Conservation (phyloP, 1,140 invertebrate genomes). For the Drosophila takahashii region DNA sequence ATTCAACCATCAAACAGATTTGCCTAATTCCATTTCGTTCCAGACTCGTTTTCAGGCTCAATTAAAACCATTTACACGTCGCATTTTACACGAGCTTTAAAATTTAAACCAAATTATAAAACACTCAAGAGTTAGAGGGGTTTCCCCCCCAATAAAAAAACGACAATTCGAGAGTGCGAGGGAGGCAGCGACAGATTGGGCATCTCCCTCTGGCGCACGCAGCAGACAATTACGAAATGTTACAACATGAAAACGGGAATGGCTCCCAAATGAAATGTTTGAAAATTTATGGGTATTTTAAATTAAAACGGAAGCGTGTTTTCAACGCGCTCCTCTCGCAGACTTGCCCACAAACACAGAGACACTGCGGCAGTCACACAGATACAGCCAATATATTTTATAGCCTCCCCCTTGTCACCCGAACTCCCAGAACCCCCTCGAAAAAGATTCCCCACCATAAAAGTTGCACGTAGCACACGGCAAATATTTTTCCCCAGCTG, state of each 20-base stretch:
- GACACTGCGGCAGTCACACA: conserved; percentile 30
- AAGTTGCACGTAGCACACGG: conserved; percentile 80
- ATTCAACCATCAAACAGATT: conserved; percentile 26
- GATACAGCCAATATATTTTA: conserved; percentile 81
- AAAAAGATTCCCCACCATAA: conserved; percentile 41
- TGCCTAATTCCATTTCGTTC: conserved; percentile 64
- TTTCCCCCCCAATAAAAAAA: background rate
- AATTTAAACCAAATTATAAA: conserved; percentile 74
- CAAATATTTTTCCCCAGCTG: conserved; percentile 40
- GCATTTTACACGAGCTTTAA: conserved; percentile 70
- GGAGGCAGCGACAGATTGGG: background rate
- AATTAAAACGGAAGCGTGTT: conserved; percentile 85
- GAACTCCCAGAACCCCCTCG: conserved; percentile 1
- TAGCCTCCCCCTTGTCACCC: conserved; percentile 53
- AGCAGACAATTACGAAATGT: conserved; percentile 81
- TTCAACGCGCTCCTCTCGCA: conserved; percentile 63
- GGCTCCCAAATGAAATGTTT: conserved; percentile 84
- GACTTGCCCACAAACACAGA: conserved; percentile 28
- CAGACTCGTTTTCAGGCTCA: conserved; percentile 73
- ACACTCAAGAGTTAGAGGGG: conserved; percentile 37
- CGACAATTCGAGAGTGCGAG: conserved; percentile 10
- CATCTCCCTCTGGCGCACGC: conserved; percentile 28
- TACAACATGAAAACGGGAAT: conserved; percentile 82
- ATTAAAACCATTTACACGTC: conserved; percentile 78
- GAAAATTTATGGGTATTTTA: conserved; percentile 85